Evolutionary conservation across 1,140 invertebrate genomes (phyloP).

Genomic region (Drosophila lacteicornis): DNA sequence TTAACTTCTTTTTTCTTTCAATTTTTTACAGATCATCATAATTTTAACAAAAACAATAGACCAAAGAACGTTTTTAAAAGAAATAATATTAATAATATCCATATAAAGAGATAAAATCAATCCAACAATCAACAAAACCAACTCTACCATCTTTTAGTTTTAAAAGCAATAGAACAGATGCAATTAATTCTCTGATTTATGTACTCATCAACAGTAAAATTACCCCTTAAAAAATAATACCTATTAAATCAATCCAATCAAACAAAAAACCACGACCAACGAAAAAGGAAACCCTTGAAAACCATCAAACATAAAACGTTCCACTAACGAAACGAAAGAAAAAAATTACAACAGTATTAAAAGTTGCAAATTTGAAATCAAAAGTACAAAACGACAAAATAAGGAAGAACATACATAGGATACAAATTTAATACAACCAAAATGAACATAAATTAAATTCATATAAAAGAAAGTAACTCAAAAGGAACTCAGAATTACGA

Average conservation of each 20-base stretch:
- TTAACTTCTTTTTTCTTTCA: conserved; percentile 20
- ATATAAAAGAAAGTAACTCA: conserved; percentile 3
- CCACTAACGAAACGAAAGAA: conserved; percentile 27
- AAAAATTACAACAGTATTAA: conserved; percentile 26
- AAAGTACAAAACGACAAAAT: conserved; percentile 72
- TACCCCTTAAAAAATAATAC: conserved; percentile 13
- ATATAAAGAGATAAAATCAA: conserved; percentile 19
- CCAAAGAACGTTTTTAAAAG: conserved; percentile 67
- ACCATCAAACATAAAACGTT: conserved; percentile 12
- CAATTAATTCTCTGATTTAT: conserved; percentile 51
- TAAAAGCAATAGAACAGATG: conserved; percentile 76
- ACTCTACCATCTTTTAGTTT: conserved; percentile 73
- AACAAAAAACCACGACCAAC: conserved; percentile 28
- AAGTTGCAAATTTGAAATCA: conserved; percentile 70
- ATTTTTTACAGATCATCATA: conserved; percentile 81
- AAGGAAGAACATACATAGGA: conserved; percentile 20
- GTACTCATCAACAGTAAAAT: conserved; percentile 31
- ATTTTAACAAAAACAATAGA: conserved; percentile 83
- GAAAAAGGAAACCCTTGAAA: conserved; percentile 27
- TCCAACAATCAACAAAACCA: conserved; percentile 51
- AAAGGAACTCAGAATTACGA: neutral
- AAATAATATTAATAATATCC: conserved; percentile 51
- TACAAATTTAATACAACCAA: conserved; percentile 22
- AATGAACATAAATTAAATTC: conserved; percentile 7
- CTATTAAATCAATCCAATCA: neutral